Percentiles rank a stretch among this genome's conserved stretches.
Evolutionary conservation across 35 echinoderm and acorn worm species (phyloP).

Genomic region (Ophiothrix spiculata): DNA sequence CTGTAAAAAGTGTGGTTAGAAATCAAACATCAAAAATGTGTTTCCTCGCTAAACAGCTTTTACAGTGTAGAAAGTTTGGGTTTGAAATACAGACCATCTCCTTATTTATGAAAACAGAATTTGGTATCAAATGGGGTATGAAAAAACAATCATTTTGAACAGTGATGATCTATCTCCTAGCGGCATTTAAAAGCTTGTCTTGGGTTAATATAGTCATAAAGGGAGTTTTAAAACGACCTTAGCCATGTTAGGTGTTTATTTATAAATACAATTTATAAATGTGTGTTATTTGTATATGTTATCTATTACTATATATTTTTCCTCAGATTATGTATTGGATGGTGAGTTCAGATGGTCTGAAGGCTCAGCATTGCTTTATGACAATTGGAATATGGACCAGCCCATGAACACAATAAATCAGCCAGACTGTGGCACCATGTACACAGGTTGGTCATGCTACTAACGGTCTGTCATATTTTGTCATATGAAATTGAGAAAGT

Average conservation of each 20-base stretch:
- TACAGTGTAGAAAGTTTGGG: no score
- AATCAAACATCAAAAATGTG: no score
- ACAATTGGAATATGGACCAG: constrained; percentile 55
- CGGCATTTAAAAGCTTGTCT: no score
- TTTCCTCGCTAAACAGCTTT: no score
- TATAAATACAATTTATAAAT: neutral
- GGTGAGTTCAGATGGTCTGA: constrained; percentile 71
- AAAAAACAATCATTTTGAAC: neutral
- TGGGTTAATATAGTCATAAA: no score
- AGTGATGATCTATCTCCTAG: neutral
- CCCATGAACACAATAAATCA: constrained; percentile 33
- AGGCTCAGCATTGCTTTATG: constrained; percentile 44
- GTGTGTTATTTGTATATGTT: neutral
- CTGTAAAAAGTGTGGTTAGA: no score
- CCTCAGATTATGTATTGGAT: constrained; percentile 54
- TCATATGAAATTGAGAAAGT: no score
- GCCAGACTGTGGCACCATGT: constrained; percentile 70
- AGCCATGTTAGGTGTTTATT: neutral
- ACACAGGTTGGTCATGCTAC: constrained; percentile 37
- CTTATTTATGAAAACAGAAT: no score
- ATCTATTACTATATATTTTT: neutral
- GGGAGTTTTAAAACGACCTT: no score
- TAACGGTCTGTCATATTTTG: neutral
- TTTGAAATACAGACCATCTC: no score
- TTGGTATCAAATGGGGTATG: no score